phyloP scores from a whole-genome alignment of 1,140 invertebrate species.

The Charaxes varanes region DNA sequence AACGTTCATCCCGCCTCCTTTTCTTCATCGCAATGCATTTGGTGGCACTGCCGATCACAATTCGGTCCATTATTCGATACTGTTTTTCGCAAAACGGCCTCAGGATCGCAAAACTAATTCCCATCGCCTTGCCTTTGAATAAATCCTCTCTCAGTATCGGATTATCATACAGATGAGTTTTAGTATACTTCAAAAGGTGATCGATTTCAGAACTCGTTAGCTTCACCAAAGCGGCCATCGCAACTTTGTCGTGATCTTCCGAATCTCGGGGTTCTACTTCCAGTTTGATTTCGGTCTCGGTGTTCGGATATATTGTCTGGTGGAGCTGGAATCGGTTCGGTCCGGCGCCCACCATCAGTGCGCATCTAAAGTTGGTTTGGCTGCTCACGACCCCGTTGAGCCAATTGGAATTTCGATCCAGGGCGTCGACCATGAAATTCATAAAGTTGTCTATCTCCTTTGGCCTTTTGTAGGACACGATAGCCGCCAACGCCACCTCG shows the following conservation, averaged over 20 bases:
- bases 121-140: conserved; percentile 47
- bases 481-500: conserved; percentile 54
- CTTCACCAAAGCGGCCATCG: conserved; percentile 46
- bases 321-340: conserved; percentile 57
- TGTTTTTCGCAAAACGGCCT: conserved; percentile 47
- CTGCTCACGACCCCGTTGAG: conserved; percentile 41
- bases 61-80: conserved; percentile 48
- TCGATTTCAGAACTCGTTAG: conserved; percentile 41
- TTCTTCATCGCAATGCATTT: conserved; percentile 39
- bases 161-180: conserved; percentile 47
- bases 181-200: conserved; percentile 42
- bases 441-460: conserved; percentile 55
- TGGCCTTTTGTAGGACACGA: conserved; percentile 49
- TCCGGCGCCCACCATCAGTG: conserved; percentile 48
- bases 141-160: conserved; percentile 41
- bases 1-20: conserved; percentile 38
- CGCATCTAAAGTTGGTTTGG: conserved; percentile 50
- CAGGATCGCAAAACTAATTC: conserved; percentile 46
- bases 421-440: conserved; percentile 42
- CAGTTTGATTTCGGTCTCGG: conserved; percentile 34
- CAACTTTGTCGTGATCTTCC: conserved; percentile 59
- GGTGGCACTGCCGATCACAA: conserved; percentile 34
- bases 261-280: conserved; percentile 52
- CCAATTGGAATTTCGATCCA: conserved; percentile 53
- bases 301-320: conserved; percentile 50